Evolutionary conservation across 2,888 invertebrate genomes (phyloP), one percentile per base, ranked within the genome.

Genomic region (Thera obeliscata): DNA sequence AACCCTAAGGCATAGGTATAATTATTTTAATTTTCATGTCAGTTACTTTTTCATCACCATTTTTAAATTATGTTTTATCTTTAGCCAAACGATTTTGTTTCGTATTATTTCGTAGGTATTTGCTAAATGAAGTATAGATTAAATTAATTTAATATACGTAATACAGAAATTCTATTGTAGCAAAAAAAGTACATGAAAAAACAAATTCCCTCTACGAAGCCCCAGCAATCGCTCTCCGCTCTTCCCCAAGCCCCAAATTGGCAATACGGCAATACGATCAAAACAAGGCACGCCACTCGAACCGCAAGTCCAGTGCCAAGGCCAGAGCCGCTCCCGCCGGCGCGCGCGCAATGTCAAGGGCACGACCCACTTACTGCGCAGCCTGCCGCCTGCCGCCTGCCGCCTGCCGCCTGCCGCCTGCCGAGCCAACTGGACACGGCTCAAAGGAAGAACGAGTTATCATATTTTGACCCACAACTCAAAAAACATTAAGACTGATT

Each of bases 341-440:
- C 79, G 82, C 82, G 74, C 71, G 77, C 82, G 82, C 82, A 78
- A 78, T 81, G 85, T 82, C 90, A 91, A 89, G 90, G 90, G 84
- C 89, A 83, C 83, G 87, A 86, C 88, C 87, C 87, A 88, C 84
- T 88, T 86, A 84, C 85, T 79, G 81, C 74, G 82, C 78, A 85
- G 87, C 82, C 86, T 86, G 80, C 82, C 52, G 52, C 22, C 43
- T 33, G 64, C 54, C 43, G 36, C 41, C 41, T 41, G 41, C 41
- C 41, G 41, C 41, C 41, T 41, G 41, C 41, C 38, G 38, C 38
- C 38, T 38, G 38, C 38, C 6, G 38, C 11, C 36, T 56, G 56
- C n/a, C 22, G 48, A 12, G 55, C 55, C 43, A 22, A 9, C 41
- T 41, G 41, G 6, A 5, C 41, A 41, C 41, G 4, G 41, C 6